A percentile compares a stretch with the other conserved stretches of the same genome.
Evolutionary conservation across 2,888 invertebrate genomes (phyloP).

Genomic region (Synergus itoensis): DNA sequence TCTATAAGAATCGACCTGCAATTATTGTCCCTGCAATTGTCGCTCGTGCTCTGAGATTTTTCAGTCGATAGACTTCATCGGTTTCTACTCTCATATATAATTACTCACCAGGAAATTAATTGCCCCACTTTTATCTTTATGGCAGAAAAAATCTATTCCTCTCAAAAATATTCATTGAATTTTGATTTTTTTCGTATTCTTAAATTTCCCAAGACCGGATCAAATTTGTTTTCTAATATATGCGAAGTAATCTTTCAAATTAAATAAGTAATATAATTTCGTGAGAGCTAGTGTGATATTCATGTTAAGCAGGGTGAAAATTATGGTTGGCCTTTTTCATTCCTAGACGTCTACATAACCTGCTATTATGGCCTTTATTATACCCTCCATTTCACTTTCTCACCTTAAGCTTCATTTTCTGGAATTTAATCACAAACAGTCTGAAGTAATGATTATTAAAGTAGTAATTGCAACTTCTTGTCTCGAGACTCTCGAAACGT

Average conservation of each 20-base stretch:
- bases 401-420: constrained; percentile 35
- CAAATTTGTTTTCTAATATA: too few relatives aligned
- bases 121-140: background rate
- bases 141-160: background rate
- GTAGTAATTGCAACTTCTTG: constrained; percentile 18
- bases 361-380: constrained; percentile 28
- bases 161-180: background rate
- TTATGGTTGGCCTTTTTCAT: constrained; percentile 35
- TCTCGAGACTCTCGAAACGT: background rate
- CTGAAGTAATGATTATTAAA: constrained; percentile 37
- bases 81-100: constrained; percentile 9
- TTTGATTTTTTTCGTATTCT: too few relatives aligned
- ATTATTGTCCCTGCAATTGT: constrained; percentile 59
- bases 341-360: constrained; percentile 36
- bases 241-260: background rate
- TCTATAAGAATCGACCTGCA: constrained; percentile 65
- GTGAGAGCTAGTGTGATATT: constrained; percentile 12
- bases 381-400: constrained; percentile 32
- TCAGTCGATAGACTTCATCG: constrained; percentile 12
- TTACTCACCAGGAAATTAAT: background rate
- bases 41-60: constrained; percentile 32
- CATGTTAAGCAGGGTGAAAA: constrained; percentile 29
- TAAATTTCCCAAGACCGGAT: too few relatives aligned
- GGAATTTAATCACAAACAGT: constrained; percentile 40
- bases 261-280: background rate